Conservation (phyloP, 2,797 vertebrate species). For the Silurus aristotelis region DNA sequence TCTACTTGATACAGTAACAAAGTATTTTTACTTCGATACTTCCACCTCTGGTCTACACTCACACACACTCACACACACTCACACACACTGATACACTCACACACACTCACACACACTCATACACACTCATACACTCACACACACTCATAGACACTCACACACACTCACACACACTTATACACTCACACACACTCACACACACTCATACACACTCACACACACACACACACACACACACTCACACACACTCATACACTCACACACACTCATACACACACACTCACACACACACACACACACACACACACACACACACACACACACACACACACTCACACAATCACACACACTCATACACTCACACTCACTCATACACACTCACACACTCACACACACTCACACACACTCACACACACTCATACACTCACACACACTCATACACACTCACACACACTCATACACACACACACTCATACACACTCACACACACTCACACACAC, state of each 20-base stretch:
- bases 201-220: not conserved
- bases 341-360: no score
- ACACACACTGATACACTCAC: slow-evolving; percentile 6
- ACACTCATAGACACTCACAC: slow-evolving; percentile 2
- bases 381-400: not conserved
- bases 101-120: not conserved
- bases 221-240: slow-evolving; percentile 13
- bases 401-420: slow-evolving; percentile 10
- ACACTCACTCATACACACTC: no score
- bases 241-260: no score
- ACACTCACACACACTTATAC: slow-evolving; percentile 1
- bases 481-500: slow-evolving; percentile 2
- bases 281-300: not conserved
- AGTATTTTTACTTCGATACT: no score
- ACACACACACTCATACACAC: not conserved
- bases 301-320: slow-evolving; percentile 7
- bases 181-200: not conserved
- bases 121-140: not conserved
- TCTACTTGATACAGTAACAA: no score
- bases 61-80: not conserved
- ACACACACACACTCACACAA: slow-evolving; percentile 1
- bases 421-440: not conserved
- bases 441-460: not conserved
- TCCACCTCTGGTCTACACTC: no score
- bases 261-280: not conserved